A percentile compares a stretch with the other conserved stretches of the same genome.
Conservation (phyloP, 2,113 vertebrate species). For the Daubentonia madagascariensis region DNA sequence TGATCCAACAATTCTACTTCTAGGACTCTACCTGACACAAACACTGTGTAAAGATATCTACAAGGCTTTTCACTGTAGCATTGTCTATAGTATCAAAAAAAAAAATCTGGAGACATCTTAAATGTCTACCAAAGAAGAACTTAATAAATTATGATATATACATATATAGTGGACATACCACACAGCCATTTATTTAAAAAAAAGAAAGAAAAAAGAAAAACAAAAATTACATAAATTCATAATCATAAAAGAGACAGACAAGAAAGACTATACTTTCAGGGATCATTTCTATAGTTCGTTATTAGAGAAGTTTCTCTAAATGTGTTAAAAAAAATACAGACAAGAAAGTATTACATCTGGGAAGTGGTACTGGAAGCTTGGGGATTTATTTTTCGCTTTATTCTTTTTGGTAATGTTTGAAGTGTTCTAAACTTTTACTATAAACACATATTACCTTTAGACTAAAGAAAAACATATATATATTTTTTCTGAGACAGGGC, state of each 20-base stretch:
- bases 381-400: background rate
- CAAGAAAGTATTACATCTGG: background rate
- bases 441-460: background rate
- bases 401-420: background rate
- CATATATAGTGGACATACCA: background rate
- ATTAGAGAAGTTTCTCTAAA: too few species aligned
- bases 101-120: background rate
- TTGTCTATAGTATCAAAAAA: background rate
- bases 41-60: background rate
- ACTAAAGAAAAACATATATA: background rate
- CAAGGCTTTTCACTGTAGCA: background rate
- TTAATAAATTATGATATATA: background rate
- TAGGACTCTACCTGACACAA: background rate
- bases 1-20: background rate
- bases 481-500: too few species aligned
- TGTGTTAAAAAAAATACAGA: background rate
- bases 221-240: background rate
- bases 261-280: too few species aligned
- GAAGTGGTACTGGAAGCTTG: background rate
- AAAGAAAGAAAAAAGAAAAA: background rate
- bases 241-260: background rate
- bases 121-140: background rate
- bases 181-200: background rate
- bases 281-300: too few species aligned
- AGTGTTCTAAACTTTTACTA: conserved; percentile 17